Base-by-base conservation (phyloP, 2,113 vertebrate species). In the Romanogobio albipinnatus region DNA sequence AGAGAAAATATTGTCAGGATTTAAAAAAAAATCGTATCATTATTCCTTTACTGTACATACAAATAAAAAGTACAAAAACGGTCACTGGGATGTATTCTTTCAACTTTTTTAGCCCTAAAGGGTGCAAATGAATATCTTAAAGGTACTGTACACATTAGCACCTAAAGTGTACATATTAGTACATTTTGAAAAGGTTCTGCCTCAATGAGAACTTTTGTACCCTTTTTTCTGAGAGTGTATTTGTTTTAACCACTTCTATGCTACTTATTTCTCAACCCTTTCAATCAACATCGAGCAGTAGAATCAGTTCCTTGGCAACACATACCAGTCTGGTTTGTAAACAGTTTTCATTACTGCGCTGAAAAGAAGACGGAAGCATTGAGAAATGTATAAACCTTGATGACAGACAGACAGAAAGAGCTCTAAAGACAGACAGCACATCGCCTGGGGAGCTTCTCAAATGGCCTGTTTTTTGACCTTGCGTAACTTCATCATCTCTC, bases 381-480 rank as follows among this genome's bases (percentile, higher is more conserved):
- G 75, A 7, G 19, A 58, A 24, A 78, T 59, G 1, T 77, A 58
- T n/a, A 6, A 77, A 24, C 33, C 33, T 14, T n/a, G 47, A 33
- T 5, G 3, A 13, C 75, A 26, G 43, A 45, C 19, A 70, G 2
- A 59, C 3, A 75, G 53, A 24, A 62, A 59, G 56, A 24, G 10
- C 33, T 39, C 33, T 76, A 4, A 36, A 39, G 51, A 59, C 56
- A 61, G 13, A 26, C 24, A 64, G 17, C 22, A 64, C 59, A 64
- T 49, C 39, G 61, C 62, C 45, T 68, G 19, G 43, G 61, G 78
- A 49, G 9, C 43, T 64, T 24, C 39, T 62, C 43, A n/a, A 64
- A 64, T 49, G 33, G 33, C 43, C 59, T 33, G 45, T 19, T 66
- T 7, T 49, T 49, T 81, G 79, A 81, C 61, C 79, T 68, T 68